phyloP scores from a whole-genome alignment of 2,888 invertebrate genomes.

The Andrena praecox region DNA sequence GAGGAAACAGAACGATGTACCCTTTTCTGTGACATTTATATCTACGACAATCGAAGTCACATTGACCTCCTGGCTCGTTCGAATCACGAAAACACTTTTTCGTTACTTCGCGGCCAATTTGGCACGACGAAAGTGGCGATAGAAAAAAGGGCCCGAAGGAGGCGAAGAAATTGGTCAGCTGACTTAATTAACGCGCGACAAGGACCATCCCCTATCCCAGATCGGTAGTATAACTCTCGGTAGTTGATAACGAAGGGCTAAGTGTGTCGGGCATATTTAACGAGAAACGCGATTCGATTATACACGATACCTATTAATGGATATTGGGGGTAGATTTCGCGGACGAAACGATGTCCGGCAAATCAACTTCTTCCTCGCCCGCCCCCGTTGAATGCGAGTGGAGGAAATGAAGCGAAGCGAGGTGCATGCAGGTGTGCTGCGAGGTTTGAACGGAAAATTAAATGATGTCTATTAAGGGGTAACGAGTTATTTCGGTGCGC shows the following conservation, averaged over 20 bases:
- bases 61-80: no score
- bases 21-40: no score
- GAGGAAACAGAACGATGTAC: no score
- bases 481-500: conserved; percentile 37
- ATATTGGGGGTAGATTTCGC: conserved; percentile 17
- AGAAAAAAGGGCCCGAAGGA: no score
- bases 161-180: conserved; percentile 10
- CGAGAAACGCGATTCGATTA: conserved; percentile 27
- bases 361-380: conserved; percentile 28
- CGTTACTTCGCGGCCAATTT: no score
- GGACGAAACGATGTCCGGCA: conserved; percentile 15
- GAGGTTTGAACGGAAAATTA: conserved; percentile 20
- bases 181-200: conserved; percentile 9
- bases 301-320: conserved; percentile 28
- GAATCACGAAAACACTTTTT: no score
- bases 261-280: not conserved
- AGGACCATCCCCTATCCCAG: not conserved
- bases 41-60: no score
- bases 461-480: conserved; percentile 41
- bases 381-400: not conserved
- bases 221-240: not conserved
- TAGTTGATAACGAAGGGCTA: not conserved
- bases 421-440: conserved; percentile 16
- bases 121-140: no score
- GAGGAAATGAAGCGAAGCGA: not conserved